Evolutionary conservation across 2,797 vertebrate genomes (phyloP), one percentile per base, ranked within the genome.

Genomic region (Heterohyrax brucei): DNA sequence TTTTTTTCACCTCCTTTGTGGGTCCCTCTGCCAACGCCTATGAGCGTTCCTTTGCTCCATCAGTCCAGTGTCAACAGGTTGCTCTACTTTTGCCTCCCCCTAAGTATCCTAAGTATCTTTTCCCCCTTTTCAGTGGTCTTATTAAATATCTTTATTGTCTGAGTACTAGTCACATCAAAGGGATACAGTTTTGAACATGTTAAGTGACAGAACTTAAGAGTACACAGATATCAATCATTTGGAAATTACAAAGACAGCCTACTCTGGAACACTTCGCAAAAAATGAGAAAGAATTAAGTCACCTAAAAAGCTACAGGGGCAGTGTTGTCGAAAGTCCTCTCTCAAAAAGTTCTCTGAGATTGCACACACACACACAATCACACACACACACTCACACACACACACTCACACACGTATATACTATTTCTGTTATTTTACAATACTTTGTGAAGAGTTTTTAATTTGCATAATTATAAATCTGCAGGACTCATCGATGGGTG

Each of bases 11-110:
- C 1, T 44, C 19, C 19, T 30, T 30, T 53, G 10, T 8, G 0
- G 66, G 48, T 30, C 16, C 14, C 56, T 75, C 39, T 39, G 6
- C 16, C 9, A 82, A 24, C 7, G 10, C 22, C 30, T 44, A 2
- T 3, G 14, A 0, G 10, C 1, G 56, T 22, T 79, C 8, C 22
- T 6, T 28, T 33, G 22, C 24, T 22, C 21, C 18, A 30, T 16
- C 10, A 7, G 7, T 39, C 21, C 44, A 46, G 28, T 9, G 19
- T 46, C 50, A 80, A 30, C 3, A 44, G 4, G 1, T 21, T 50
- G 28, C 1, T 3, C 7, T 21, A 4, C 50, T 30, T 0, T 1
- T 28, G 39, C 73, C 22, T 64, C 5, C 8, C 18, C 0, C 0
- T 1, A 18, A 2, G 18, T 56, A 61, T 39, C 14, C 24, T 48